Evolutionary conservation across 2,113 vertebrate species (phyloP).

Genomic region (Charadrius vociferus): DNA sequence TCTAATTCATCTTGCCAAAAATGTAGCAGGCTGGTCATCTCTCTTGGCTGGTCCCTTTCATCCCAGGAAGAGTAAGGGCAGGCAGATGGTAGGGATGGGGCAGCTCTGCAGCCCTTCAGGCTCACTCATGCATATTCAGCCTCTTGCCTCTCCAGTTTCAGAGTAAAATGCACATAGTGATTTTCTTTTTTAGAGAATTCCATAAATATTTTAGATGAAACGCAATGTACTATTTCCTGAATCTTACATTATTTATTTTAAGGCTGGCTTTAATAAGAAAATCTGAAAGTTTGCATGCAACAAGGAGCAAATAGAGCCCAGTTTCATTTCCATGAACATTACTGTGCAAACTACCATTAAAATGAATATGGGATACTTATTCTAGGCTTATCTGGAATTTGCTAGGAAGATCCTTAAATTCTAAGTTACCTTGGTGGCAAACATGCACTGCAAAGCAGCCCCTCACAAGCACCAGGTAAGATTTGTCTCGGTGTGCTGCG

Average conservation of each 20-base stretch:
- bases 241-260: conserved; percentile 75
- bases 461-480: not conserved
- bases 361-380: not conserved
- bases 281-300: not conserved
- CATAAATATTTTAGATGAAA: conserved; percentile 77
- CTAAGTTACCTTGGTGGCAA: not conserved
- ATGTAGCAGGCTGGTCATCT: not conserved
- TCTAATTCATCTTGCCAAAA: not conserved
- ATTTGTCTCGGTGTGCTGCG: not conserved
- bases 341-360: not conserved
- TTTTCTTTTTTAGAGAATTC: conserved; percentile 58
- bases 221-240: conserved; percentile 34
- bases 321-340: not conserved
- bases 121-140: not conserved
- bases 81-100: not conserved
- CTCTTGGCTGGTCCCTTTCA: not conserved
- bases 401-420: not conserved
- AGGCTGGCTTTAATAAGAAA: conserved; percentile 62
- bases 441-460: not conserved
- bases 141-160: conserved; percentile 20
- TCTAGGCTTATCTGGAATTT: not conserved
- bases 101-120: not conserved
- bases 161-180: conserved; percentile 33
- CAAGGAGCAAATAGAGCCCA: not conserved
- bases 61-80: not conserved